Conservation (phyloP, 2,888 invertebrate genomes). For the Ellobium chinense region DNA sequence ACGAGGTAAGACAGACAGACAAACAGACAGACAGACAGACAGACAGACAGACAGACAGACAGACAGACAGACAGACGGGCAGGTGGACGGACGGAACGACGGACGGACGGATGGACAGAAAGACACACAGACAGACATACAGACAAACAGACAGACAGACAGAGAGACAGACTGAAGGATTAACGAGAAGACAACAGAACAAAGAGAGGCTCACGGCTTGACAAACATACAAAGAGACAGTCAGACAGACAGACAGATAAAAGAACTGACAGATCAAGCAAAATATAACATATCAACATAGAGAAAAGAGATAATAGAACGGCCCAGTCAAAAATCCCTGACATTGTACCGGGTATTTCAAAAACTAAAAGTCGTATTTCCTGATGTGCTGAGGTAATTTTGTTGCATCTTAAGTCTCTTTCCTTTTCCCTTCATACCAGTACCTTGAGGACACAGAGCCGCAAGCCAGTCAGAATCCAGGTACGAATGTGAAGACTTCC, state of each 20-base stretch:
- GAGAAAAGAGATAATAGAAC: no score
- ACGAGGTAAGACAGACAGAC: background rate
- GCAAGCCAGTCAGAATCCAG: no score
- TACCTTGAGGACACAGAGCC: no score
- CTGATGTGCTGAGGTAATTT: no score
- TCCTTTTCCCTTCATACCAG: no score
- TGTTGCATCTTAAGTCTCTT: no score
- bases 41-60: background rate
- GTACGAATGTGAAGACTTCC: no score
- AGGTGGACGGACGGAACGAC: background rate
- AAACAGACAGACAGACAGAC: background rate
- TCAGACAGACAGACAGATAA: background rate
- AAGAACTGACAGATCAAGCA: background rate
- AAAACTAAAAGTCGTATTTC: no score
- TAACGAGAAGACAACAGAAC: background rate
- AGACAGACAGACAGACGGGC: background rate
- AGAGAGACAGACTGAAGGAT: constrained; percentile 12
- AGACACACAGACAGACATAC: background rate
- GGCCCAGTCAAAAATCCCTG: no score
- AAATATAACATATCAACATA: background rate
- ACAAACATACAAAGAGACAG: background rate
- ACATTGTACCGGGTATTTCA: no score
- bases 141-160: background rate
- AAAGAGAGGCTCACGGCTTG: background rate
- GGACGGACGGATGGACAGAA: background rate